These are phyloP conservation scores for Nasonia longicornis DNA, from an alignment of 1,140 invertebrate genomes.

Conservation along the genomic window DNA sequence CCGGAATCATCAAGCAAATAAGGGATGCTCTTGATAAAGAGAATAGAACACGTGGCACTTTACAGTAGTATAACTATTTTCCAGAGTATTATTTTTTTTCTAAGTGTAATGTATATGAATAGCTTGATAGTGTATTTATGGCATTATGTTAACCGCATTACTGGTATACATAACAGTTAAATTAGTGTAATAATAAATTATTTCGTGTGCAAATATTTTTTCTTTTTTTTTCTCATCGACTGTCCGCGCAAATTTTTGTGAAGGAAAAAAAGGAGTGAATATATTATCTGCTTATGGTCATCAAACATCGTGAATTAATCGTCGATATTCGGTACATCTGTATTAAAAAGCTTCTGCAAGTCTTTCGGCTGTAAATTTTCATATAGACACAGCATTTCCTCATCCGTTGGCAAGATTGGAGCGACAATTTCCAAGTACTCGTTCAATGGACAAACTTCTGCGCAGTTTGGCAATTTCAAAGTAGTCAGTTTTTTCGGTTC, in stretches of 20 bases:
- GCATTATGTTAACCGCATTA: no score
- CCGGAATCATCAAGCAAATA: not conserved
- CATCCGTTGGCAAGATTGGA: slow-evolving; percentile 14
- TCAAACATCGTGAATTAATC: not conserved
- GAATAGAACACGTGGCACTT: not conserved
- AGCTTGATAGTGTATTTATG: no score
- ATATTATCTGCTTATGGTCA: no score
- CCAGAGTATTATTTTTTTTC: not conserved
- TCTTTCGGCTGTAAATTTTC: slow-evolving; percentile 10
- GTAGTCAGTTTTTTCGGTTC: slow-evolving; percentile 13
- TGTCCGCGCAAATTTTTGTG: no score
- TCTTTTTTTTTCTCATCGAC: no score
- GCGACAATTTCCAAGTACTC: slow-evolving; percentile 1
- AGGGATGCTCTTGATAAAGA: not conserved
- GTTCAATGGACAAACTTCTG: slow-evolving; percentile 19
- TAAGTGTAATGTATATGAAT: not conserved
- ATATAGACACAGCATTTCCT: slow-evolving; percentile 27
- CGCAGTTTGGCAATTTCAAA: not conserved
- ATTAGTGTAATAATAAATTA: no score
- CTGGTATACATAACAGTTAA: no score
- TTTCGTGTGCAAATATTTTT: no score
- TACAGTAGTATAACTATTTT: not conserved
- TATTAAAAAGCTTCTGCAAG: slow-evolving; percentile 9
- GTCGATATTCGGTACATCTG: not conserved
- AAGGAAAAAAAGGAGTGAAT: no score